Evolutionary conservation across 1,140 invertebrate genomes (phyloP), one percentile per base, ranked within the genome.

Genomic region (Homarus americanus): DNA sequence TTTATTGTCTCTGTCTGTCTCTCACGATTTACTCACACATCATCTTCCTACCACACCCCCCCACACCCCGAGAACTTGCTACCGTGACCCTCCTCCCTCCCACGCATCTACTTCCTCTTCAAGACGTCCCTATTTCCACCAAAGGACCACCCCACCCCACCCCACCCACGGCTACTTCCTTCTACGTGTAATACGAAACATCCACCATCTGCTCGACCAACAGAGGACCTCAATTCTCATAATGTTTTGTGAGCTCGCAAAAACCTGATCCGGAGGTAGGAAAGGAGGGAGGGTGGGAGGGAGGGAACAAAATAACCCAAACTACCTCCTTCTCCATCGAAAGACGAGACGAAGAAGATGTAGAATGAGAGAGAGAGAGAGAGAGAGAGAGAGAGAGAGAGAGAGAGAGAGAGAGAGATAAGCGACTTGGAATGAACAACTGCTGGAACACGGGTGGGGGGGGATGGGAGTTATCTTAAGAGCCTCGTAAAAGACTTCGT

Each of bases 141-240:
- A 49, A 49, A 49, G 12, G 44, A 4, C 44, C 44, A 49, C 44
- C 58, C 24, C 58, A 12, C 58, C 24, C 58, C 0, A 4, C 58
- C 58, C 4, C 58, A 5, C 7, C 24, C 58, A 20, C 58, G 20
- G 24, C 58, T 63, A 63, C 58, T 63, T 63, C 58, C 58, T 63
- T 24, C 58, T 17, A 63, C 15, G 58, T 63, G 58, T 63, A 63
- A 63, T 20, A 63, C 58, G 58, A 63, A 15, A 63, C 58, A 63
- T 20, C 58, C 20, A 63, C 58, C 58, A 63, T 63, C 58, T 63
- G 58, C 20, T 63, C 58, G 58, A 63, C 58, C 58, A 63, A 63
- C 58, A 63, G 58, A 63, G 58, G 58, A 63, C 20, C 58, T 63
- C 58, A 63, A 63, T 63, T 63, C 58, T 63, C 58, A 63, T 63